Conservation (phyloP, 2,888 invertebrate genomes). For the Tethea ocularis region DNA sequence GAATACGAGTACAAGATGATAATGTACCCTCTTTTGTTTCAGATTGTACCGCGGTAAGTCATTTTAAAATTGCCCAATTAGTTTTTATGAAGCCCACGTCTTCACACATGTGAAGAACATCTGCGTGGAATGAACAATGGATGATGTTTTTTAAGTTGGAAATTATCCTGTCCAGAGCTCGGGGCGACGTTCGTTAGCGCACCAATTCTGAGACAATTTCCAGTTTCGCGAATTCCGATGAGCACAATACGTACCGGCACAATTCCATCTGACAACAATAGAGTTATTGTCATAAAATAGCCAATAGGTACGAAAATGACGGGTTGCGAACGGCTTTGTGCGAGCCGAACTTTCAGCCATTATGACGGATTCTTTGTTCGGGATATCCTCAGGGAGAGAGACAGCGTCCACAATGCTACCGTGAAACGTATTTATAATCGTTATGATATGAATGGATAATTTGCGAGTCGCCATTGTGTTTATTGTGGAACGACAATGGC, state of each 20-base stretch:
- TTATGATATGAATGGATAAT: conserved; percentile 82
- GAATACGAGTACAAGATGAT: conserved; percentile 27
- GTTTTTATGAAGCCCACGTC: conserved; percentile 17
- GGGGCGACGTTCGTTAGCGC: conserved; percentile 67
- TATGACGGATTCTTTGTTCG: conserved; percentile 76
- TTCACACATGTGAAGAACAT: conserved; percentile 37
- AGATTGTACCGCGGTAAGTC: conserved; percentile 28
- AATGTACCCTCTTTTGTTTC: conserved; percentile 39
- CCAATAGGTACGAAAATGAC: conserved; percentile 82
- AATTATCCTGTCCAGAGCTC: conserved; percentile 41
- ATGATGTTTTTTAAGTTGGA: conserved; percentile 18
- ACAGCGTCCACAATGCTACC: conserved; percentile 73
- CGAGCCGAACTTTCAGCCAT: conserved; percentile 69
- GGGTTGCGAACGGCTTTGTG: conserved; percentile 76
- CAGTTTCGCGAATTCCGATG: conserved; percentile 76
- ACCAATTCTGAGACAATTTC: conserved; percentile 74
- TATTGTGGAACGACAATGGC: conserved; percentile 56
- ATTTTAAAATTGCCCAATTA: conserved; percentile 34
- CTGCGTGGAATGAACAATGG: conserved; percentile 23
- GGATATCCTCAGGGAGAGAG: conserved; percentile 77
- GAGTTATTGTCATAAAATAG: conserved; percentile 80
- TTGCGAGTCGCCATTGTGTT: conserved; percentile 63
- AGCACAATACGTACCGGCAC: conserved; percentile 66
- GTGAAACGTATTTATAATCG: conserved; percentile 79
- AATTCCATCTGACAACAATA: conserved; percentile 68